Evolutionary conservation across 2,113 vertebrate genomes (phyloP), one percentile per base, ranked within the genome.

Genomic region (Grallaria varia): DNA sequence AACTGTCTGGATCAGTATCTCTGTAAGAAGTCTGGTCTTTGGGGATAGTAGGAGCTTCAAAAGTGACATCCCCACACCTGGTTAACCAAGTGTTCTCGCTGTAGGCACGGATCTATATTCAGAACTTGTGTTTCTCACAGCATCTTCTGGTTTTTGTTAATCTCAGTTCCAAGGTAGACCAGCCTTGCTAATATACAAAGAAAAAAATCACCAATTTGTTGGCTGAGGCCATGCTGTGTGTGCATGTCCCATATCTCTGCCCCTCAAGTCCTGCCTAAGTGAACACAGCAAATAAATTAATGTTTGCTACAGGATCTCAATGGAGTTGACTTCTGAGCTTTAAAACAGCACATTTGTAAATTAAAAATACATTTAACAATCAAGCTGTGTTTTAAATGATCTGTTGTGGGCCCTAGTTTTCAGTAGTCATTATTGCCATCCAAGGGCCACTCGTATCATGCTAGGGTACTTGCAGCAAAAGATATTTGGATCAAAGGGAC

Each of bases 401-500:
- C n/a, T 85, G 35, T 44, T 75, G 44, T 30, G 37, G 18, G 21
- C 35, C 30, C 30, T 52, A 7, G 45, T 78, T 87, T 74, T 84
- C 44, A 42, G 0, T 8, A 71, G 47, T 85, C 33, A 7, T 25
- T 22, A n/a, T 45, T 87, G 50, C 42, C 39, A 71, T 47, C 53
- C 55, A 88, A 60, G 68, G 40, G 88, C 39, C 22, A 72, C 73
- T 75, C 7, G 3, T 72, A n/a, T 58, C 3, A 2, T 62, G 8
- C 23, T 21, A 10, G 25, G 9, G 31, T 80, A 24, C 58, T 83
- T 67, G 53, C 47, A 72, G 56, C 58, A 58, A 66, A 68, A 80
- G 67, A 64, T 59, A 16, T 31, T 90, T 81, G 74, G 71, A 93
- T 97, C 85, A 97, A 95, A 95, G 94, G 86, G 71, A 90, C 23